Evolutionary conservation across 2,113 vertebrate genomes (phyloP), one percentile per base, ranked within the genome.

Genomic region (Vulpes vulpes): DNA sequence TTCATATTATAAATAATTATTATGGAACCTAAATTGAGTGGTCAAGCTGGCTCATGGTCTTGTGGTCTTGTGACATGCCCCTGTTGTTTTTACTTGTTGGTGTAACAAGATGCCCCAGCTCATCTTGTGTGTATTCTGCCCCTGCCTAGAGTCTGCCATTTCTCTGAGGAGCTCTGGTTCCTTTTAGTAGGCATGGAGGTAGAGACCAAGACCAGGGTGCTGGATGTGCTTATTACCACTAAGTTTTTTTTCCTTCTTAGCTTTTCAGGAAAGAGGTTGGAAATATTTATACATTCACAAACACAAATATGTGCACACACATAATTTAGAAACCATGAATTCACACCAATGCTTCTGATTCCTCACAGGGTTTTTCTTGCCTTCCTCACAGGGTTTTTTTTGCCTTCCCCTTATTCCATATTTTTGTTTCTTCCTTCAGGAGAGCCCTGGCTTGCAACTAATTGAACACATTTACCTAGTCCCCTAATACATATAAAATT

Each of bases 391-490:
- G 67, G 20, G 10, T 78, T 93, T 76, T 93, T 81, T n/a, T 65
- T 94, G 22, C 30, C 38, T 74, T 87, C 49, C 25, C 64, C 5
- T 57, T 57, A 4, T 25, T 53, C 38, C 30, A 3, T 82, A 93
- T 87, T 90, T 93, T 38, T 57, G 30, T 73, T 82, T 91, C 59
- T 84, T 89, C 57, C 32, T 96, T 23, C n/a, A 82, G 81, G 74
- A 92, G 12, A 90, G 23, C 30, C n/a, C 57, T 94, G 14, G 9
- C 73, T 94, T 17, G 20, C n/a, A 79, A 90, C 38, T 82, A 91
- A 95, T 84, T 60, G 49, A 89, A 14, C 59, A 81, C 30, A 84
- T 89, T 94, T 92, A 89, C 32, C 85, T 10, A 76, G n/a, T 91
- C 76, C 73, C 59, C 11, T 80, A 89, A 62, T 64, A 71, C 53